Percentiles rank a stretch among this genome's conserved stretches.
Evolutionary conservation across 2,113 vertebrate genomes (phyloP).

Genomic region (Cephalopterus ornatus): DNA sequence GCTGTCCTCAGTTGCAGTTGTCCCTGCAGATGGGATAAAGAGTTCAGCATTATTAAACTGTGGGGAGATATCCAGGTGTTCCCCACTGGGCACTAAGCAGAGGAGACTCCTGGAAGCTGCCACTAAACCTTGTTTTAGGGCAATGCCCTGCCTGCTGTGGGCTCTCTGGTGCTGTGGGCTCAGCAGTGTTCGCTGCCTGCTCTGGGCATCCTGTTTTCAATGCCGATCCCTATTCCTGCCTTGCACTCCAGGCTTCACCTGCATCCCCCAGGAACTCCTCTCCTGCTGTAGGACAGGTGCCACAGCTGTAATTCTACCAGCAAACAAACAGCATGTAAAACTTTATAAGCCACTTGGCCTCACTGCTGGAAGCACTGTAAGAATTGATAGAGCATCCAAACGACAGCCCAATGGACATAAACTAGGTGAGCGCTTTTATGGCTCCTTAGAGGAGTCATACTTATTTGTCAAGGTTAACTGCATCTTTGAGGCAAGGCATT

Average conservation of each 20-base stretch:
- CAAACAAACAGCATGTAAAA: slow-evolving; percentile 10
- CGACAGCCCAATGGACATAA: slow-evolving; percentile 1
- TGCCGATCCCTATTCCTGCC: neutral
- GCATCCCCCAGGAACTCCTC: neutral
- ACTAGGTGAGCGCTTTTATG: slow-evolving; percentile 42
- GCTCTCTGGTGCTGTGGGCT: neutral
- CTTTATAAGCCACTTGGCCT: slow-evolving; percentile 43
- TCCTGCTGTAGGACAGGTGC: neutral
- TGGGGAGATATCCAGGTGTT: neutral
- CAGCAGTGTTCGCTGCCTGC: neutral
- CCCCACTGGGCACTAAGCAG: neutral
- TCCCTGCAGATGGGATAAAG: neutral
- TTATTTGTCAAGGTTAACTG: slow-evolving; percentile 58
- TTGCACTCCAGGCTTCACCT: neutral
- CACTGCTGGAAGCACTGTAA: neutral
- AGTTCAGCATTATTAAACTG: neutral
- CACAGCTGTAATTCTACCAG: neutral
- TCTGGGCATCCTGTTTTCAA: neutral
- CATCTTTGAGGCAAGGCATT: slow-evolving; percentile 40
- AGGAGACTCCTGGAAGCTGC: neutral
- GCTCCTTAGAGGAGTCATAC: slow-evolving; percentile 13
- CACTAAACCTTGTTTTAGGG: neutral
- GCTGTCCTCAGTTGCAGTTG: neutral
- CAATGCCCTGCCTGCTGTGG: neutral
- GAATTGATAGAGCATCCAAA: slow-evolving; percentile 16